These are phyloP conservation scores for Cloeon dipterum DNA, from an alignment of 2,888 invertebrate species.

Conservation along the genomic window DNA sequence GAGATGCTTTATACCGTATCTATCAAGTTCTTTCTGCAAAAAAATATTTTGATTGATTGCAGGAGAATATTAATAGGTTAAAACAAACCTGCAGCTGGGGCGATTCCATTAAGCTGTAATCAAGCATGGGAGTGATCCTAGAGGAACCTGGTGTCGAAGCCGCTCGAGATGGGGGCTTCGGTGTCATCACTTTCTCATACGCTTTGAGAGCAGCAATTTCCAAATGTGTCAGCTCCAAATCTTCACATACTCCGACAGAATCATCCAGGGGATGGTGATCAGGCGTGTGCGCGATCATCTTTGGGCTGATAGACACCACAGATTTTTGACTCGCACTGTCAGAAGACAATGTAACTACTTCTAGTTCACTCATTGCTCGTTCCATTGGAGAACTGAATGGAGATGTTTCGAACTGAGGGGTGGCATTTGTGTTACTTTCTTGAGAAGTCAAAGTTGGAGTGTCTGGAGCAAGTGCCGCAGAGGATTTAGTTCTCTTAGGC, in stretches of 20 bases:
- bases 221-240: constrained; percentile 6
- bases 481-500: too few species aligned
- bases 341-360: too few species aligned
- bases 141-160: neutral
- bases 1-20: constrained; percentile 26
- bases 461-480: too few species aligned
- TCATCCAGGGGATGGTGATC: constrained; percentile 7
- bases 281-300: too few species aligned
- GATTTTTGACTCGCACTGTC: too few species aligned
- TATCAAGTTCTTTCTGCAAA: constrained; percentile 23
- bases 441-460: too few species aligned
- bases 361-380: too few species aligned
- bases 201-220: constrained; percentile 3
- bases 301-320: too few species aligned
- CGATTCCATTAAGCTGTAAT: constrained; percentile 25
- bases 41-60: constrained; percentile 4
- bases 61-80: constrained; percentile 6
- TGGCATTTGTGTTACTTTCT: too few species aligned
- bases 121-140: constrained; percentile 22
- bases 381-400: too few species aligned
- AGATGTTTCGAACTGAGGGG: too few species aligned
- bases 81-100: constrained; percentile 23
- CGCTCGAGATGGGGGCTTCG: neutral
- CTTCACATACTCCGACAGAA: constrained; percentile 7
- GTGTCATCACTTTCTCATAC: constrained; percentile 1